These are phyloP conservation scores for Taxidea taxus DNA, from an alignment of 2,113 vertebrate species.

Conservation along the genomic window DNA sequence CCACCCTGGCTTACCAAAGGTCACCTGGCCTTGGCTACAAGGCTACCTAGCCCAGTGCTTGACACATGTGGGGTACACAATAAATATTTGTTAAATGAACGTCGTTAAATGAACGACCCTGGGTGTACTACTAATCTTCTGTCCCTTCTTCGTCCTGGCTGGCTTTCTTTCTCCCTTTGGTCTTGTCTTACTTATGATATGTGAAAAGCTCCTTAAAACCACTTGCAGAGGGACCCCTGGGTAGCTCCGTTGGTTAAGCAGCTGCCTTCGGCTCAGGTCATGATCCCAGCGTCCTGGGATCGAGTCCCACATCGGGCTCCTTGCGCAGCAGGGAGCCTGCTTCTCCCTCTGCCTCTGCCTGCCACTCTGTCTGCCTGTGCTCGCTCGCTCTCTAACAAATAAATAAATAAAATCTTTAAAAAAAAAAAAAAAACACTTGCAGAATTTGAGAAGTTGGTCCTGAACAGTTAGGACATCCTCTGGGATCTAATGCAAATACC, in stretches of 20 bases:
- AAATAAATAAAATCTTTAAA: no score
- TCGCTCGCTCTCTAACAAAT: no score
- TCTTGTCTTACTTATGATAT: background rate
- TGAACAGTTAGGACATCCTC: background rate
- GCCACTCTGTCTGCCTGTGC: no score
- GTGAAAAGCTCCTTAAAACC: background rate
- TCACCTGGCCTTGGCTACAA: background rate
- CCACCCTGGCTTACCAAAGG: background rate
- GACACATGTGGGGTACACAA: background rate
- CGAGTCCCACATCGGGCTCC: no score
- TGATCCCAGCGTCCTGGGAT: no score
- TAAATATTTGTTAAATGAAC: slow-evolving; percentile 44
- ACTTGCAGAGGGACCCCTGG: no score
- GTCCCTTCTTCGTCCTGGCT: background rate
- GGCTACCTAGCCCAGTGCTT: background rate
- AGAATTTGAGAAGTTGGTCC: background rate
- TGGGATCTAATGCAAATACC: background rate
- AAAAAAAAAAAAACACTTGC: background rate
- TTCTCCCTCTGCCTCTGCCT: no score
- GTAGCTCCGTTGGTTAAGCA: no score
- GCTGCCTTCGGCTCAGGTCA: no score
- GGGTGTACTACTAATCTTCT: background rate
- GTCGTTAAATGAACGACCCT: background rate
- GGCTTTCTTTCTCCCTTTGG: background rate
- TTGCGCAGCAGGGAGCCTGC: no score